Evolutionary conservation across 2,888 invertebrate genomes (phyloP).

Genomic region (Trachelus tabidus): DNA sequence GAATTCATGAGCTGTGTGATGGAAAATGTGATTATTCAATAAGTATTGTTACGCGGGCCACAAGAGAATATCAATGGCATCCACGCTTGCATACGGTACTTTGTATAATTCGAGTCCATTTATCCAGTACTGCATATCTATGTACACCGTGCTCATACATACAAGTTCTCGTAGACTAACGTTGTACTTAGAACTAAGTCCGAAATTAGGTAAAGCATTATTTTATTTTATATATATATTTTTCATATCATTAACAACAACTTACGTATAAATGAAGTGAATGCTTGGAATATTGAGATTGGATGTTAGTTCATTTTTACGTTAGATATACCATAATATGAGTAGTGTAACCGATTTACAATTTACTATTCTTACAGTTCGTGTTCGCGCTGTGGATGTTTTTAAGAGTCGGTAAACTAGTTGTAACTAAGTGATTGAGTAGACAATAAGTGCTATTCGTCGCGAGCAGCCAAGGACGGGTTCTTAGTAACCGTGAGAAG

Average conservation of each 20-base stretch:
- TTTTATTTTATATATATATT: slow-evolving; percentile 37
- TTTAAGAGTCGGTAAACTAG: slow-evolving; percentile 18
- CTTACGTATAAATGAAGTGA: slow-evolving; percentile 61
- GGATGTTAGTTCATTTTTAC: slow-evolving; percentile 47
- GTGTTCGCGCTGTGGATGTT: slow-evolving; percentile 40
- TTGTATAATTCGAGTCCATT: slow-evolving; percentile 27
- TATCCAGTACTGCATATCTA: slow-evolving; percentile 38
- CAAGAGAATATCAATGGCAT: slow-evolving; percentile 43
- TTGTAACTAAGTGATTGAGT: not conserved
- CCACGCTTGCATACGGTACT: slow-evolving; percentile 41
- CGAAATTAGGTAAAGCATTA: slow-evolving; percentile 61
- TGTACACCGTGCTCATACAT: slow-evolving; percentile 53
- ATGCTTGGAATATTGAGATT: slow-evolving; percentile 61
- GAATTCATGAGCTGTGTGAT: too few relatives aligned
- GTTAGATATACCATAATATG: slow-evolving; percentile 54
- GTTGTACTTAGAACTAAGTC: slow-evolving; percentile 56
- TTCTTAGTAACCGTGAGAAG: too few relatives aligned
- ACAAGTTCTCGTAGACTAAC: slow-evolving; percentile 54
- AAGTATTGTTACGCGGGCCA: slow-evolving; percentile 43
- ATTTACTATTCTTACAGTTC: slow-evolving; percentile 54
- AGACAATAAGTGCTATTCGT: not conserved
- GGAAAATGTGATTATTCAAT: slow-evolving; percentile 14
- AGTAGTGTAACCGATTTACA: slow-evolving; percentile 58
- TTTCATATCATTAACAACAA: slow-evolving; percentile 56
- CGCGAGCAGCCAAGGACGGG: too few relatives aligned